Percentiles rank a stretch among this genome's conserved stretches.
These are phyloP conservation scores for Drosophila truncata DNA, from an alignment of 1,140 invertebrate species.

Conservation along the genomic window DNA sequence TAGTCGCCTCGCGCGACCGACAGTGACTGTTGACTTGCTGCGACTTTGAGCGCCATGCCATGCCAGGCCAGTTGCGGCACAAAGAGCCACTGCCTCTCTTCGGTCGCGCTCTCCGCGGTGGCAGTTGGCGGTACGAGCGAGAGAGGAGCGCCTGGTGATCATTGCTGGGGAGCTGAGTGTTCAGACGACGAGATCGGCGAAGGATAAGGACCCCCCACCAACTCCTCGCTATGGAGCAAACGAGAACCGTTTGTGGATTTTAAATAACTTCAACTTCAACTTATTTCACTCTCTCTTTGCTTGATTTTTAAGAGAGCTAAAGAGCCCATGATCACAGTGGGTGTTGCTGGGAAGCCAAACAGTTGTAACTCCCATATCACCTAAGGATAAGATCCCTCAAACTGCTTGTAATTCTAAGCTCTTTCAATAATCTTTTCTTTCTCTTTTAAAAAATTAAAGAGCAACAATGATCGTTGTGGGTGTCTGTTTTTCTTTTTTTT, in stretches of 20 bases:
- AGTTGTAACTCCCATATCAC: background rate
- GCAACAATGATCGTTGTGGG: background rate
- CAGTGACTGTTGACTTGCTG: constrained; percentile 18
- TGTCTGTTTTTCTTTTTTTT: background rate
- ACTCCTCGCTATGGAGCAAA: background rate
- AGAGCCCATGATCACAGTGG: constrained; percentile 1
- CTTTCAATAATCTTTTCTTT: background rate
- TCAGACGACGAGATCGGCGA: background rate
- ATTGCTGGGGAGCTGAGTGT: background rate
- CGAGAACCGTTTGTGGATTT: background rate
- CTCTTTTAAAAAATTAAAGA: constrained; percentile 7
- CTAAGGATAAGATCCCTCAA: background rate
- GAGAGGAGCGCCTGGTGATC: constrained; percentile 16
- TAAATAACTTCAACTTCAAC: too few relatives aligned
- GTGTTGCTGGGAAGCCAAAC: background rate
- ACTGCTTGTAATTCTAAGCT: background rate
- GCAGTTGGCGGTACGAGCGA: background rate
- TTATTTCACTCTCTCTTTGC: background rate
- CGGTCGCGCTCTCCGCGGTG: background rate
- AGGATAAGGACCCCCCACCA: constrained; percentile 3
- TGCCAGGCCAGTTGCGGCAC: constrained; percentile 2
- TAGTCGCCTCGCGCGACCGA: constrained; percentile 17
- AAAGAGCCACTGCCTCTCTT: constrained; percentile 24
- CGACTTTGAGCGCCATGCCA: constrained; percentile 1
- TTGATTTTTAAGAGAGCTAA: background rate